These are phyloP conservation scores for Mastigias papua DNA, from an alignment of 30 jellyfish, hydroid and myxozoan genomes.

Conservation along the genomic window DNA sequence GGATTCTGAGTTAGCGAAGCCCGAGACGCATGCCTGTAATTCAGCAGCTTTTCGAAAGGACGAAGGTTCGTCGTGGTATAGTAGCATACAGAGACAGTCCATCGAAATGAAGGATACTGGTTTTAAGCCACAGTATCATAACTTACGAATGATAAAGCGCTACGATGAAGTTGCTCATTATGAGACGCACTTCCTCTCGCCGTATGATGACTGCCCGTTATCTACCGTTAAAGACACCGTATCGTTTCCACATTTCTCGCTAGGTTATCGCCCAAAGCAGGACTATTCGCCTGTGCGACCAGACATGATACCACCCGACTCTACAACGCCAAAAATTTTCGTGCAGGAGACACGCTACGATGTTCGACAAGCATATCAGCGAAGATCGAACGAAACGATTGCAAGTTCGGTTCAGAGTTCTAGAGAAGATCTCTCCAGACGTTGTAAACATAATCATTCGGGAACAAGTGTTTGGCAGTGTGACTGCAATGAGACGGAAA, in stretches of 20 bases:
- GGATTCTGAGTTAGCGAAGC: slow-evolving; percentile 76
- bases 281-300: slow-evolving; percentile 33
- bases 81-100: slow-evolving; percentile 18
- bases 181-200: slow-evolving; percentile 66
- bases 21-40: slow-evolving; percentile 11
- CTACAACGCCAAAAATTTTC: slow-evolving; percentile 77
- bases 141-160: slow-evolving; percentile 23
- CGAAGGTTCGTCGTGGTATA: slow-evolving; percentile 49
- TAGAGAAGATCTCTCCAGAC: slow-evolving; percentile 48
- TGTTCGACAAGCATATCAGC: slow-evolving; percentile 78
- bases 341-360: slow-evolving; percentile 72
- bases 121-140: slow-evolving; percentile 8
- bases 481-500: slow-evolving; percentile 63
- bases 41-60: slow-evolving; percentile 39
- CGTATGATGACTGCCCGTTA: slow-evolving; percentile 89
- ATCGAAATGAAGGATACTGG: slow-evolving; percentile 21
- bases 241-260: slow-evolving; percentile 48
- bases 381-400: slow-evolving; percentile 84
- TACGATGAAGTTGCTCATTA: slow-evolving; percentile 63
- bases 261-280: slow-evolving; percentile 65
- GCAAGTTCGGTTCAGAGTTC: slow-evolving; percentile 62
- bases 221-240: slow-evolving; percentile 80
- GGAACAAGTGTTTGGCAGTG: slow-evolving; percentile 81
- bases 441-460: slow-evolving; percentile 45
- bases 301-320: slow-evolving; percentile 19